Evolutionary conservation across 30 jellyfish, hydroid and myxozoan species (phyloP), one percentile per base, ranked within the genome.

Genomic region (Morbakka virulenta): DNA sequence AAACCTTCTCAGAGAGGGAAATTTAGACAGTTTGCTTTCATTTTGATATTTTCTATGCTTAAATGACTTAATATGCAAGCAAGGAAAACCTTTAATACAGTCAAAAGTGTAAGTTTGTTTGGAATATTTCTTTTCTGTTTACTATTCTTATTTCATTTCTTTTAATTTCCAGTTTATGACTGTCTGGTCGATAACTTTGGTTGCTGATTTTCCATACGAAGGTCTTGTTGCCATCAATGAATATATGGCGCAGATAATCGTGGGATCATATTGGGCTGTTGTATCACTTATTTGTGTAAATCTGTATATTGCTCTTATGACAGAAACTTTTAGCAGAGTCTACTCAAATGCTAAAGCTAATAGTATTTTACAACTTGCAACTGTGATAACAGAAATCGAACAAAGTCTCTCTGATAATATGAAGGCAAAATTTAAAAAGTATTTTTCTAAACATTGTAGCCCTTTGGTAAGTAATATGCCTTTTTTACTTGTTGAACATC

Each of bases 311-410:
- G 98, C 96, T 1, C 67, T 91, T 67, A 81, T 91, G 81, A 78
- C 98, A n/a, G 96, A 91, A 34, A 77, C 94, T n/a, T 91, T 91
- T 68, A 72, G 96, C 14, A 87, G 98, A 12, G 98, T 84, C 29
- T 91, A 84, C 52, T 91, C 70, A 29, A 84, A 91, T 52, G 98
- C 98, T 20, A 87, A 87, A 34, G 96, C 98, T 28, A 91, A 87
- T 36, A 96, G 96, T 1, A 78, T 86, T 3, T 41, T 91, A 77
- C 91, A 84, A 35, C 98, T 83, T 67, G 98, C 95, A n/a, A 22
- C 52, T 50, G 80, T 70, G 0, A 82, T 71, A 35, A 28, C 63
- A 24, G 62, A 23, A 53, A 26, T 82, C n/a, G 94, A 82, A 71
- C 25, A 81, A 33, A 64, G 35, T 69, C 4, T 82, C 75, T 49